Base-by-base conservation (phyloP, 2,113 vertebrate genomes). In the Gavialis gangeticus region DNA sequence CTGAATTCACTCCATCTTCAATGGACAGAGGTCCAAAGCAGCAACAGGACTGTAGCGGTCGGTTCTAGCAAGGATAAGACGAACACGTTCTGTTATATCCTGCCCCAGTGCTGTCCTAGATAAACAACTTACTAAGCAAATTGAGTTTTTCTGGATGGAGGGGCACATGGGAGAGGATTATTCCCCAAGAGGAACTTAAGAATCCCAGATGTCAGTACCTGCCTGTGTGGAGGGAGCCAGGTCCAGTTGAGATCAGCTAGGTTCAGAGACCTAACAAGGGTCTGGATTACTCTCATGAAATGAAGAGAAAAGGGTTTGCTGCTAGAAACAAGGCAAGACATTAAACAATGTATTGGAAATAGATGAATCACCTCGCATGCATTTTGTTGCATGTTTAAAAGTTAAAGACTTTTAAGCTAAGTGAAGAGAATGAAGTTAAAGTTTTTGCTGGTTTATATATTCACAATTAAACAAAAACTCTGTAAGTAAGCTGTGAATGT, bases 401-500 rank as follows among this genome's bases (percentile, higher is more conserved):
- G 17, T 79, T 46, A 27, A 84, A 84, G 56, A 57, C 34, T 75
- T 75, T 22, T 0, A 1, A 89, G 57, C 64, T 84, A 75, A 84
- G 34, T 73, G 71, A 94, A 87, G 25, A 57, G n/a, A 82, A 4
- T 76, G 55, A 77, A 84, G 71, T 25, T 69, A 67, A 64, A 34
- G 82, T 86, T 14, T 84, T 92, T 89, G 57, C 28, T 81, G 25
- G 64, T 75, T 84, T 69, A 57, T 82, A 0, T 86, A 75, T 82
- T 57, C 91, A 92, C 19, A 84, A 10, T 90, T 84, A 88, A 84
- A 89, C 21, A 57, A 56, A 62, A 77, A 25, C 12, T 0, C 4
- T 62, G 59, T 78, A 92, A 90, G 80, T 62, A 79, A 90, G 84
- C 25, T 59, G 37, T 54, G n/a, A 89, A 94, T 56, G 64, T 14